phyloP scores from a whole-genome alignment of 2,113 vertebrate genomes.

The Tachycineta bicolor region DNA sequence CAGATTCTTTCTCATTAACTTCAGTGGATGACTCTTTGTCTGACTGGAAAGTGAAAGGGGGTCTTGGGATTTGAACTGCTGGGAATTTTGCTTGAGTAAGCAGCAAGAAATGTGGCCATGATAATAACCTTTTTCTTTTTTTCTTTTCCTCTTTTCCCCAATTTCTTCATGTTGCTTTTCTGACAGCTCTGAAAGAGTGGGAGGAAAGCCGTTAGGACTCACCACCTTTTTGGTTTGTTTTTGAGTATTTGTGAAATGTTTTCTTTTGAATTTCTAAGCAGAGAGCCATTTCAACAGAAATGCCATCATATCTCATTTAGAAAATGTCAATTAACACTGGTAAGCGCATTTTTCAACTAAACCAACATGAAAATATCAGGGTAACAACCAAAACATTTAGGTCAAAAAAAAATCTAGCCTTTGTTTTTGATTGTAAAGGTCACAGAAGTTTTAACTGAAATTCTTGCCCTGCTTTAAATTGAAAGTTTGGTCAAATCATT shows the following conservation, averaged over 20 bases:
- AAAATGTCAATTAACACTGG: constrained; percentile 21
- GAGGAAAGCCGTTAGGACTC: constrained; percentile 14
- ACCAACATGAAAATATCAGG: background rate
- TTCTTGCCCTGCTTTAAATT: background rate
- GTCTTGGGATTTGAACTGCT: constrained; percentile 18
- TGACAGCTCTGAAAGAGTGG: constrained; percentile 39
- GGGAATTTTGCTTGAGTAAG: constrained; percentile 48
- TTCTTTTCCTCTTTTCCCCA: background rate
- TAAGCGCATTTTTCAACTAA: background rate
- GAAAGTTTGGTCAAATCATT: background rate
- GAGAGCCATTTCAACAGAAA: constrained; percentile 10
- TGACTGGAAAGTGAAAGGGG: constrained; percentile 22
- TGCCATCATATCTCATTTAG: constrained; percentile 9
- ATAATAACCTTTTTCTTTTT: constrained; percentile 4
- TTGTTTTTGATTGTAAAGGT: background rate
- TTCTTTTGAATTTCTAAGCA: background rate
- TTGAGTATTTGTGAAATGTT: constrained; percentile 21
- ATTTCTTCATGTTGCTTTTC: constrained; percentile 17
- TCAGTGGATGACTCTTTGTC: constrained; percentile 9
- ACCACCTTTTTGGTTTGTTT: constrained; percentile 12
- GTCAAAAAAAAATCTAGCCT: background rate
- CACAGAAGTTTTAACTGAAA: background rate
- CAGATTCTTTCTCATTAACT: constrained; percentile 9
- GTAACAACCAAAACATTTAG: background rate
- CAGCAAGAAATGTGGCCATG: background rate